Evolutionary conservation across 2,797 vertebrate genomes (phyloP), one percentile per base, ranked within the genome.

Genomic region (Cygnus olor): DNA sequence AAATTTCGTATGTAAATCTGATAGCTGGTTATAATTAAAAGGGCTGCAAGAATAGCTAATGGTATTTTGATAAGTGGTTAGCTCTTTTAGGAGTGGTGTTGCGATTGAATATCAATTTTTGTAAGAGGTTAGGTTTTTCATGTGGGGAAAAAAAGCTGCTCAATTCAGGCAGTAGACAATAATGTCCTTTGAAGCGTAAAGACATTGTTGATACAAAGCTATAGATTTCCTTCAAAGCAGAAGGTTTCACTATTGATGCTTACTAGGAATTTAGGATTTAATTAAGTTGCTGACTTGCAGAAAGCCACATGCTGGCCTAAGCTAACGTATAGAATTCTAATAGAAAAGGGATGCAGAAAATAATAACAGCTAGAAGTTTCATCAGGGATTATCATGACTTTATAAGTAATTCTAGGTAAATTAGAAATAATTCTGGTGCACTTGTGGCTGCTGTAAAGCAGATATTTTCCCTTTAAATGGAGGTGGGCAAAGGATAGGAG

Each of bases 171-270:
- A 89, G 63, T 76, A 93, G 74, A 89, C 81, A 88, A 94, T 20
- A 94, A 93, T 34, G 36, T 27, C 45, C 90, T 82, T 65, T 95
- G 79, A 78, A 97, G 92, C 74, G 94, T 90, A 94, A 96, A 96
- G 88, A 79, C 32, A 79, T 81, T 96, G 70, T 78, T 96, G 60
- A 91, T 93, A 82, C 16, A 91, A 90, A 90, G 60, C 83, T 88
- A 19, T 72, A 91, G 81, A 57, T 77, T 90, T 66, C 16, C 69
- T 88, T 51, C 25, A 28, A 76, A 27, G 30, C 49, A 56, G 14
- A 34, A 47, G 34, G 49, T 77, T 80, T 64, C 64, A 34, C 21
- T 71, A 45, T 11, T 70, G 56, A 14, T 77, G 30, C 70, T 84
- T 92, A 53, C 44, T 63, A 70, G 60, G 60, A 84, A 64, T 82